Evolutionary conservation across 2,888 invertebrate genomes (phyloP).

Genomic region (Drosophila incognita): DNA sequence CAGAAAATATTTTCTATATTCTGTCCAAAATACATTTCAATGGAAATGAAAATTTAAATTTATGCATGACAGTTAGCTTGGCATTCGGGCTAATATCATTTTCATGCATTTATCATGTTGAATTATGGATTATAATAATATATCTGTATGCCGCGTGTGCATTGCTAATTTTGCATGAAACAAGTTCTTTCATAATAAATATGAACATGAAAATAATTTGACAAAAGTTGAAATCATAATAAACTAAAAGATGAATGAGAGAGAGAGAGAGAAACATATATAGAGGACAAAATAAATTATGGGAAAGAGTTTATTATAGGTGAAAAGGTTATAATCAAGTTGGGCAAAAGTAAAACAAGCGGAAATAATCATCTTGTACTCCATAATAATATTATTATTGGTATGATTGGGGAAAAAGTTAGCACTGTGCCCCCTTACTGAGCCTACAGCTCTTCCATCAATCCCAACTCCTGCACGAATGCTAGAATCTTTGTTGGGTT

Average conservation of each 20-base stretch:
- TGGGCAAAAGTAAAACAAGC: background rate
- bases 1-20: background rate
- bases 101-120: conserved; percentile 46
- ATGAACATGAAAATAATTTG: background rate
- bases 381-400: background rate
- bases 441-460: no score
- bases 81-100: conserved; percentile 8
- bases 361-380: background rate
- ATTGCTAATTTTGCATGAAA: conserved; percentile 9
- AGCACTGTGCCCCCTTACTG: no score
- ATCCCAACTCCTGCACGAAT: no score
- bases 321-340: background rate
- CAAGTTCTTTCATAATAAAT: background rate
- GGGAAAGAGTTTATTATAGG: background rate
- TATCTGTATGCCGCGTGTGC: background rate
- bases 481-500: no score
- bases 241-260: background rate
- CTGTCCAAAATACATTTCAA: conserved; percentile 15
- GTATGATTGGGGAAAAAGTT: no score
- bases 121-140: conserved; percentile 13
- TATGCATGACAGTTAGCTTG: conserved; percentile 14
- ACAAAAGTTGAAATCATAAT: background rate
- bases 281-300: background rate
- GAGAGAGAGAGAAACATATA: background rate
- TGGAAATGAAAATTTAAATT: conserved; percentile 34